These are phyloP conservation scores for Meloidogyne hapla DNA, from an alignment of 1,140 invertebrate genomes.

Conservation along the genomic window DNA sequence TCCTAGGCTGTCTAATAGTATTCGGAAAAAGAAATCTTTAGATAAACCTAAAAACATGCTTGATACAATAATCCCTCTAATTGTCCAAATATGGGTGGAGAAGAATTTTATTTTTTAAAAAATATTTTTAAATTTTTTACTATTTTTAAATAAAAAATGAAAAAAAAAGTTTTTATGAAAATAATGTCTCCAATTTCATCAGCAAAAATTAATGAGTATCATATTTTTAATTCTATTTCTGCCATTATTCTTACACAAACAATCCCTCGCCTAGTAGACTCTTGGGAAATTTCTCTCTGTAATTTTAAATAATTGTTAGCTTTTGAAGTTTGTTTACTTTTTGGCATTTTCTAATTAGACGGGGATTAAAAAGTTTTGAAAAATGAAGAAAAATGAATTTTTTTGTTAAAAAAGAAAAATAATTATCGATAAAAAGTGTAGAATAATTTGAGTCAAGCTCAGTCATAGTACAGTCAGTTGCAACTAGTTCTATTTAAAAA, in stretches of 20 bases:
- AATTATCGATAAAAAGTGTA: too few relatives aligned
- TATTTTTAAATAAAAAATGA: not conserved
- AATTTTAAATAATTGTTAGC: not conserved
- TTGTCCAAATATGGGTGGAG: too few relatives aligned
- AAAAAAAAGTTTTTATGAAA: not conserved
- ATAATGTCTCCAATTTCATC: not conserved
- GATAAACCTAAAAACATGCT: too few relatives aligned
- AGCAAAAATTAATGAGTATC: not conserved
- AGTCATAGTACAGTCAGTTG: too few relatives aligned
- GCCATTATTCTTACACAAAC: not conserved
- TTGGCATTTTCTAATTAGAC: not conserved
- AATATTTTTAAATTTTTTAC: not conserved
- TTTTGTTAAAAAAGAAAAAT: too few relatives aligned
- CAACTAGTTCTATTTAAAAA: too few relatives aligned
- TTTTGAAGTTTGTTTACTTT: not conserved
- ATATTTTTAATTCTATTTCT: not conserved
- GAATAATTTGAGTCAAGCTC: too few relatives aligned
- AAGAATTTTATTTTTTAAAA: too few relatives aligned
- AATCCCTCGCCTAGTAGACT: not conserved
- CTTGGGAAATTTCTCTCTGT: not conserved
- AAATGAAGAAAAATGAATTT: not conserved
- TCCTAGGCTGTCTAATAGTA: too few relatives aligned
- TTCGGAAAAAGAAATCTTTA: too few relatives aligned
- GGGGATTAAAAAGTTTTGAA: not conserved
- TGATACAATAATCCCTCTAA: too few relatives aligned